Evolutionary conservation across 2,113 vertebrate genomes (phyloP), one percentile per base, ranked within the genome.

Genomic region (Campylomormyrus numenius): DNA sequence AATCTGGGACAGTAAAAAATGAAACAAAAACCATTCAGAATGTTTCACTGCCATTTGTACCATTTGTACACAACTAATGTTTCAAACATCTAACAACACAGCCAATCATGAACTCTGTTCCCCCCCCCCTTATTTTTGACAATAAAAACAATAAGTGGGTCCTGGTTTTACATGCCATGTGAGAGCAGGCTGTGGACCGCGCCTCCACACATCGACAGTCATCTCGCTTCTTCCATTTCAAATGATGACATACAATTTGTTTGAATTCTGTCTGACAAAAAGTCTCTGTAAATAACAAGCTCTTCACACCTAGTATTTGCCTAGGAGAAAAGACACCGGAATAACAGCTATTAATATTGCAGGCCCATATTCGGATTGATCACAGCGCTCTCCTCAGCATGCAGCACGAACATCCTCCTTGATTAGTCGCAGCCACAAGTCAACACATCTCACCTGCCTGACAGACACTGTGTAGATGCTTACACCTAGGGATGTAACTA

Each of bases 401-500:
- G 31, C 50, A 27, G 49, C 49, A 74, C 6, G 35, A 53, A 88
- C 90, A 77, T 88, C 85, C 89, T 53, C 85, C 85, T 80, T 53
- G 46, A 90, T 90, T 77, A 90, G 46, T 74, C 89, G 87, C 58
- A n/a, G 85, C 87, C 45, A 77, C 62, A 27, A 53, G 58, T 10
- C 56, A 42, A 62, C 8, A 21, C 53, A 48, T 24, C 24, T 77
- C 46, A 45, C 48, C 48, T 48, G 11, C 31, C 83, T 85, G n/a
- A 58, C 53, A 87, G 88, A 92, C 85, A 90, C 89, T 92, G 91
- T 92, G 87, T 89, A 88, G 31, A 19, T 48, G 86, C 90, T 92
- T 90, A 89, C 90, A 90, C 49, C 83, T 35, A 49, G 77, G 53
- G 86, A 89, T 90, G 27, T 89, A 92, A 93, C 91, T 91, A 88